Evolutionary conservation across 1,140 invertebrate genomes (phyloP), one percentile per base, ranked within the genome.

Genomic region (Diorhabda carinulata): DNA sequence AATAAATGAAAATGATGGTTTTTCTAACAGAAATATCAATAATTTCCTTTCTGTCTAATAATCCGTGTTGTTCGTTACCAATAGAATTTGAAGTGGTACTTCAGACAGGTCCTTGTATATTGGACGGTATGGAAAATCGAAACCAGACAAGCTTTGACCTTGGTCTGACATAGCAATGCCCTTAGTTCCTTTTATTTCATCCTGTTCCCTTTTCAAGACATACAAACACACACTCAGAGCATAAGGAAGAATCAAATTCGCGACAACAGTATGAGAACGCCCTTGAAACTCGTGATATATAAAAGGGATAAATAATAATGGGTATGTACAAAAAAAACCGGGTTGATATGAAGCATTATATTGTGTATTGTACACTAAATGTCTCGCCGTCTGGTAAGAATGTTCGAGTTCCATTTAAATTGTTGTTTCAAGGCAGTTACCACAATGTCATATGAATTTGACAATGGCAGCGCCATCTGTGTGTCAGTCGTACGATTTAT

Each of bases 161-260:
- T 52, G 6, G 47, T 52, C 47, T 52, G 47, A 52, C 47, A 52
- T n/a, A 52, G 47, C 6, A 52, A 52, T 52, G 47, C 47, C 47
- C 47, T 52, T 52, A 52, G 47, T n/a, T 52, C 47, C 47, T 52
- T 52, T 52, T 52, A 52, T 52, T 52, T 52, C 47, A n/a, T 52
- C 47, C 47, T 6, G 47, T 52, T 52, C 47, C 47, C 47, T n/a
- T 52, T 52, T 52, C 47, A 52, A 52, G 47, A 52, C 47, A 52
- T n/a, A 6, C 6, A n/a, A 8, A 6, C 47, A 52, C 47, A 6
- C 47, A n/a, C n/a, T 4, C 47, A 8, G n/a, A 25, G 25, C 25
- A 6, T 52, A 52, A n/a, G 47, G n/a, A 52, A n/a, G n/a, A 52
- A 52, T 52, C 47, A n/a, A 52, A 52, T 52, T 52, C 47, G 47